Evolutionary conservation across 64 coral and sea anemone genomes (phyloP).

Genomic region (Stichodactyla helianthus): DNA sequence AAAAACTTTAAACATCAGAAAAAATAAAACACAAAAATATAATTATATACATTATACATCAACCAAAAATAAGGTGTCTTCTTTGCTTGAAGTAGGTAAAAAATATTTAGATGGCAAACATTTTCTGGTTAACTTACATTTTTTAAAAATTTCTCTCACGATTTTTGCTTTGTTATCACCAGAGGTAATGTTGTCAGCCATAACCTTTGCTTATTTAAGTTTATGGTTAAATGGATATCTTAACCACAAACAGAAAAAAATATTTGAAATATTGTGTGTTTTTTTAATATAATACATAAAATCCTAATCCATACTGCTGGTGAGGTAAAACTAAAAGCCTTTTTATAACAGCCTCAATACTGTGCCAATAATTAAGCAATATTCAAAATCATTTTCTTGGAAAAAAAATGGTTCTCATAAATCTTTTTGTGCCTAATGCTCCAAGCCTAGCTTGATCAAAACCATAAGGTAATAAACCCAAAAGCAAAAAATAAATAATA

Average conservation of each 20-base stretch:
- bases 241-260: conserved; percentile 17
- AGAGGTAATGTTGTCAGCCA: not conserved
- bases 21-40: not conserved
- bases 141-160: conserved; percentile 2
- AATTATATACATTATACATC: not conserved
- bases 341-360: not conserved
- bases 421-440: not conserved
- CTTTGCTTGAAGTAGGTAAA: not conserved
- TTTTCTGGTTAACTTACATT: not conserved
- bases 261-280: not conserved
- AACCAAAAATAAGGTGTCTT: not conserved
- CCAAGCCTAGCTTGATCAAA: not conserved
- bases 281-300: not conserved
- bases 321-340: not conserved
- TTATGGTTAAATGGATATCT: not conserved
- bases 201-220: not conserved
- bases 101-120: not conserved
- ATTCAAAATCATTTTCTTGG: not conserved
- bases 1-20: conserved; percentile 13
- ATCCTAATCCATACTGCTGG: not conserved
- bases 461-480: not conserved
- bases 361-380: conserved; percentile 7
- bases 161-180: conserved; percentile 16
- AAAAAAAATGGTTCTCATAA: not conserved
- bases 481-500: not conserved